phyloP scores from a whole-genome alignment of 2,888 invertebrate species.

The Aleiodes leptofemur region DNA sequence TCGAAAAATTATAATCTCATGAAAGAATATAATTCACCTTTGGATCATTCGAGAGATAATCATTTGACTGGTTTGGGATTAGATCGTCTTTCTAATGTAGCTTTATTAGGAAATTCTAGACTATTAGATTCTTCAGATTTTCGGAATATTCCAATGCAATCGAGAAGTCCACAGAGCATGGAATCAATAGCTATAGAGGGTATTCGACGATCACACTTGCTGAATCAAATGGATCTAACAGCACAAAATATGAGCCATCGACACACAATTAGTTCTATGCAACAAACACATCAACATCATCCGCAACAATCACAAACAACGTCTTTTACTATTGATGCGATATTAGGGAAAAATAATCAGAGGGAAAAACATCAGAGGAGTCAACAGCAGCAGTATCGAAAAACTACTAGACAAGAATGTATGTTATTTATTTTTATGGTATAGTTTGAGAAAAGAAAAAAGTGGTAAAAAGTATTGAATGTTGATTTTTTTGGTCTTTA shows the following conservation, averaged over 20 bases:
- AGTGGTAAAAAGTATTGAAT: no score
- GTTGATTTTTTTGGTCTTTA: no score
- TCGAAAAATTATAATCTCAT: conserved; percentile 65
- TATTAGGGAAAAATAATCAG: conserved; percentile 82
- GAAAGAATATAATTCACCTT: conserved; percentile 65
- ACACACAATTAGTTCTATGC: conserved; percentile 64
- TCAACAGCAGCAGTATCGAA: conserved; percentile 67
- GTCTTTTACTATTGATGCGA: conserved; percentile 92
- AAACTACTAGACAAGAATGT: conserved; percentile 56
- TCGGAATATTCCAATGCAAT: conserved; percentile 63
- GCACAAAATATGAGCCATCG: conserved; percentile 59
- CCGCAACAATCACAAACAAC: conserved; percentile 77
- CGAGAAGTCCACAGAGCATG: conserved; percentile 60
- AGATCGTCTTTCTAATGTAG: conserved; percentile 63
- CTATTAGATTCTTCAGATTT: conserved; percentile 62
- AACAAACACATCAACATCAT: conserved; percentile 61
- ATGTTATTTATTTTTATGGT: conserved; percentile 34
- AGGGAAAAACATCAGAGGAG: conserved; percentile 68
- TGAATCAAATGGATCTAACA: conserved; percentile 60
- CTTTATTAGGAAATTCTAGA: conserved; percentile 60
- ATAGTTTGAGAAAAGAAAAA: no score
- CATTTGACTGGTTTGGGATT: conserved; percentile 58
- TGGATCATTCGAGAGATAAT: conserved; percentile 62
- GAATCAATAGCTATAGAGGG: conserved; percentile 68
- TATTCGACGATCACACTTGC: conserved; percentile 64